phyloP scores from a whole-genome alignment of 2,113 vertebrate genomes.

The Paradoxurus hermaphroditus region DNA sequence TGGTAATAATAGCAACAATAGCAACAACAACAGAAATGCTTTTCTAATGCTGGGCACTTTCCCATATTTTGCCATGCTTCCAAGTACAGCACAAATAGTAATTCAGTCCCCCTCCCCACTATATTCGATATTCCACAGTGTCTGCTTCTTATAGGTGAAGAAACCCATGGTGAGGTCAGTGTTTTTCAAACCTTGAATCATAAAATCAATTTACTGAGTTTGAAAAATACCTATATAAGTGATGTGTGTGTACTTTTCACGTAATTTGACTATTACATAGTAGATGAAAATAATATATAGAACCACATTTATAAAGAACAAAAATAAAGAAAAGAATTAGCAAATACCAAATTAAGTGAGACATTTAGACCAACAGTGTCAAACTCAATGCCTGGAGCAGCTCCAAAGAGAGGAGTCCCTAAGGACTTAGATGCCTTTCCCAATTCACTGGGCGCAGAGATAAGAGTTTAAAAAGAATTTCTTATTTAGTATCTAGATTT shows the following conservation, averaged over 20 bases:
- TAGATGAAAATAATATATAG: not conserved
- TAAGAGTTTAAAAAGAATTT: not conserved
- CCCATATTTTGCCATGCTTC: not conserved
- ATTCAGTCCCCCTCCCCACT: not conserved
- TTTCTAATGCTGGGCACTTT: not conserved
- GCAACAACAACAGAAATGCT: not conserved
- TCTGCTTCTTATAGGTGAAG: not conserved
- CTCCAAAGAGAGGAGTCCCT: not conserved
- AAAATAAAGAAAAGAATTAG: not conserved
- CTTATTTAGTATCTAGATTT: not conserved
- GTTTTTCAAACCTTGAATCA: not conserved
- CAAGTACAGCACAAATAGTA: not conserved
- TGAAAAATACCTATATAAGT: not conserved
- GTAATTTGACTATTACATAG: not conserved
- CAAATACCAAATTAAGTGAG: not conserved
- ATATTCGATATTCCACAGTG: not conserved
- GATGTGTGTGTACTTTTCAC: not conserved
- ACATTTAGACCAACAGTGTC: not conserved
- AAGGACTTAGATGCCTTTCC: not conserved
- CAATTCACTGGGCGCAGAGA: not conserved
- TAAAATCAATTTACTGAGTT: not conserved
- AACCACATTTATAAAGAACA: not conserved
- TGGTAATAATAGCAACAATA: not conserved
- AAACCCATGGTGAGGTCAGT: not conserved
- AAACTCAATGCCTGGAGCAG: not conserved